Percentiles rank a stretch among this genome's conserved stretches.
These are phyloP conservation scores for Archaeoteleia sp. DNA, from an alignment of 2,888 invertebrate species.

Conservation along the genomic window DNA sequence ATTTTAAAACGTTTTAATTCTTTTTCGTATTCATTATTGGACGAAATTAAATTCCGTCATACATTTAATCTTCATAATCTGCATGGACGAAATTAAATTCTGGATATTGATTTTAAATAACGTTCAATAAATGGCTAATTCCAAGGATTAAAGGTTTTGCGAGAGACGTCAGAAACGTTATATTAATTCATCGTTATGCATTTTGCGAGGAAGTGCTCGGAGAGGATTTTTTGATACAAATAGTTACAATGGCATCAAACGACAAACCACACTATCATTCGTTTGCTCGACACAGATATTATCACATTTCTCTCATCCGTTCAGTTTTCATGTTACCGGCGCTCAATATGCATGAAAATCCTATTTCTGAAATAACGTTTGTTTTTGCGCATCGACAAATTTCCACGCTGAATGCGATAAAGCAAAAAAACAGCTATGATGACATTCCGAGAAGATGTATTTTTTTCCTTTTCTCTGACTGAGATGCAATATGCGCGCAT, in stretches of 20 bases:
- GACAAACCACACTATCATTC: slow-evolving; percentile 39
- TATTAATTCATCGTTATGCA: neutral
- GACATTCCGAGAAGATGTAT: slow-evolving; percentile 17
- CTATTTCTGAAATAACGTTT: slow-evolving; percentile 31
- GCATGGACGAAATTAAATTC: too few species aligned
- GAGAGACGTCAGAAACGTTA: too few species aligned
- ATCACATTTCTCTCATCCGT: slow-evolving; percentile 45
- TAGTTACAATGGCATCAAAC: slow-evolving; percentile 5
- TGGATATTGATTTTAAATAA: too few species aligned
- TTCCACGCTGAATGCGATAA: slow-evolving; percentile 38
- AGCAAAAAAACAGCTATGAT: slow-evolving; percentile 21
- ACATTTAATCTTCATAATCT: too few species aligned
- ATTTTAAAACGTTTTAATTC: too few species aligned
- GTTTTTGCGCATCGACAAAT: slow-evolving; percentile 35
- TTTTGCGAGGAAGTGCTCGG: neutral
- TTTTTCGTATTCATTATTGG: too few species aligned
- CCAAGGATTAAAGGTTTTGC: too few species aligned
- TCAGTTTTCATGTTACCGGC: slow-evolving; percentile 32
- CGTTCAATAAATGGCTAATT: too few species aligned
- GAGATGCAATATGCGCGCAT: slow-evolving; percentile 27
- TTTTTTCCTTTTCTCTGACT: slow-evolving; percentile 15
- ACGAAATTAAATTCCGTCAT: too few species aligned
- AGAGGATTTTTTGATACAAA: slow-evolving; percentile 23
- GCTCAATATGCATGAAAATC: slow-evolving; percentile 42
- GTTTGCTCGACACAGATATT: slow-evolving; percentile 43